Percentiles rank a stretch among this genome's conserved stretches.
phyloP scores from a whole-genome alignment of 2,797 vertebrate species.

The Xenops minutus region DNA sequence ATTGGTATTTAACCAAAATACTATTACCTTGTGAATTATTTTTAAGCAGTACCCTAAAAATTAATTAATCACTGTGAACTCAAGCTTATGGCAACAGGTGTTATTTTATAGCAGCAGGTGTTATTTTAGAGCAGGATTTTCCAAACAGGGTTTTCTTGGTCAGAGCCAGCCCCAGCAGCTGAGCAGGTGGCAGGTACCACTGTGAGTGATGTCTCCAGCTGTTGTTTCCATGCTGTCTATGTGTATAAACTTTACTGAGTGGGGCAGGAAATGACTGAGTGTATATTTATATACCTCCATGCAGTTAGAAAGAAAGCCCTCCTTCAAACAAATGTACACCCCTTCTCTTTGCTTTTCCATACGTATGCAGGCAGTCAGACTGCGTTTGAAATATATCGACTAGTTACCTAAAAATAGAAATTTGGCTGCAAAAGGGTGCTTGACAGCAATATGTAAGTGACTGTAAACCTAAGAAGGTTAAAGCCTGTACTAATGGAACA shows the following conservation, averaged over 20 bases:
- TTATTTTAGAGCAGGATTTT: not conserved
- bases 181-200: not conserved
- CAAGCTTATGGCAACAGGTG: not conserved
- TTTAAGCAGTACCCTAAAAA: not conserved
- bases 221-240: not conserved
- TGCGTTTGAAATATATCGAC: not conserved
- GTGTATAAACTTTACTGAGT: not conserved
- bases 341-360: not conserved
- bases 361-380: rapidly evolving
- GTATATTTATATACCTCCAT: not conserved
- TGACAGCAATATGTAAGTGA: not conserved
- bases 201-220: not conserved
- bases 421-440: not conserved
- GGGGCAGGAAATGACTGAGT: not conserved
- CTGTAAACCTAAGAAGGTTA: not conserved
- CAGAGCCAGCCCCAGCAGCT: not conserved
- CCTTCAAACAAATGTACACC: not conserved
- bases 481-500: not conserved
- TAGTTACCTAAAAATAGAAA: not conserved
- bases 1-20: not conserved
- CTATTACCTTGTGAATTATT: not conserved
- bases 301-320: not conserved
- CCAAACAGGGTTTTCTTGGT: not conserved
- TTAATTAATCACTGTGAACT: not conserved
- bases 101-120: not conserved